Evolutionary conservation across 2,797 vertebrate species (phyloP).

Genomic region (Crenuchus spilurus): DNA sequence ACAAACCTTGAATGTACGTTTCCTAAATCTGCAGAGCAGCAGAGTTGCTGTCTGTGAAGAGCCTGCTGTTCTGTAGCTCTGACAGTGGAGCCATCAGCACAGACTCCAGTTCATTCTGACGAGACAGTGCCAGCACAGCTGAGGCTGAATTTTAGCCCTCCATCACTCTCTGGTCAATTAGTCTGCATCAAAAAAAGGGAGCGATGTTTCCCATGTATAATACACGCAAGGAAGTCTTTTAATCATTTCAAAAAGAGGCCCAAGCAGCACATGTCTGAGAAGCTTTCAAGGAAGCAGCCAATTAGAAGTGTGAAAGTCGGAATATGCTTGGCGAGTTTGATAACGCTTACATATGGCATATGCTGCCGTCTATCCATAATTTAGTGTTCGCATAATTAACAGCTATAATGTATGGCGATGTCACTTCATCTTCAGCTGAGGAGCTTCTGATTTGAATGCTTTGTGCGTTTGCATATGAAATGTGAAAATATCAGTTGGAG

Average conservation of each 20-base stretch:
- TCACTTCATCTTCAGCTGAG: conserved; percentile 52
- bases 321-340: conserved; percentile 58
- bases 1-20: background rate
- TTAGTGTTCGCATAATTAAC: conserved; percentile 64
- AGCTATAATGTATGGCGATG: conserved; percentile 59
- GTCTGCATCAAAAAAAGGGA: conserved; percentile 52
- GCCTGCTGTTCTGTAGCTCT: background rate
- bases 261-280: conserved; percentile 53
- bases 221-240: conserved; percentile 57
- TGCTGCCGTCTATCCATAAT: conserved; percentile 63
- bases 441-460: conserved; percentile 56
- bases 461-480: conserved; percentile 51
- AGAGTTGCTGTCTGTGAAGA: background rate
- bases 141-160: conserved; percentile 28
- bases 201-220: conserved; percentile 59
- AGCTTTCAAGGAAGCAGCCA: conserved; percentile 62
- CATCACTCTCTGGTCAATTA: conserved; percentile 59
- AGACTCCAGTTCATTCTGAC: background rate
- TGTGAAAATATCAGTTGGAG: conserved; percentile 46
- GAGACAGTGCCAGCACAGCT: conserved; percentile 18
- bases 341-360: conserved; percentile 62
- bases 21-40: background rate
- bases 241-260: conserved; percentile 61
- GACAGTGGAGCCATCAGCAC: background rate
- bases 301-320: conserved; percentile 68